Evolutionary conservation across 2,113 vertebrate species (phyloP).

Genomic region (Microtus oregoni): DNA sequence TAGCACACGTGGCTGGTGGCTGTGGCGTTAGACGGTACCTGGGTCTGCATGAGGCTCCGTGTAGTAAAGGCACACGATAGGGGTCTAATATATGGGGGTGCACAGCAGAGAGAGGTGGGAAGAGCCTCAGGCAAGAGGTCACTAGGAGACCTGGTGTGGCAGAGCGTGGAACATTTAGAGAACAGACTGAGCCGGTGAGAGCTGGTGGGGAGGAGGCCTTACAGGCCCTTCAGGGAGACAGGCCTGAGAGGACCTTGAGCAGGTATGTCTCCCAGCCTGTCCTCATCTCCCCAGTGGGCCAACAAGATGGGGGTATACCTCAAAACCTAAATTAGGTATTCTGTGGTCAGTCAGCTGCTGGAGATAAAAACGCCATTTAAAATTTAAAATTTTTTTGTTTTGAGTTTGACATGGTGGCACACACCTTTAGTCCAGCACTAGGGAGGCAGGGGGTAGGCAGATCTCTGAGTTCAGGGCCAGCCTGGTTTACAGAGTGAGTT

Average conservation of each 20-base stretch:
- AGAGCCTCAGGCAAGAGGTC: slow-evolving; percentile 8
- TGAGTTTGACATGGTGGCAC: not conserved
- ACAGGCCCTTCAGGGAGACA: not conserved
- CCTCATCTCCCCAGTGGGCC: too few species aligned
- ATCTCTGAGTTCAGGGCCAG: not conserved
- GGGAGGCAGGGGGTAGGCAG: not conserved
- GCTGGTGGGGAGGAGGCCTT: not conserved
- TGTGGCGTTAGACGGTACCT: fast-evolving
- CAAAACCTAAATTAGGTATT: not conserved
- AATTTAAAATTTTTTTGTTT: not conserved
- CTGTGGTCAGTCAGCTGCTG: not conserved
- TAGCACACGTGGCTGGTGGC: not conserved
- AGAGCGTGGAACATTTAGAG: not conserved
- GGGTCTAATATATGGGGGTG: not conserved
- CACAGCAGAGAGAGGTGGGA: not conserved
- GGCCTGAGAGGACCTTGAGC: not conserved
- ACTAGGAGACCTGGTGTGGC: not conserved
- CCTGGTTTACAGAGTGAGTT: not conserved
- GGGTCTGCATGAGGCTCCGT: not conserved
- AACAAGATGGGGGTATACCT: not conserved
- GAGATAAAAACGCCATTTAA: not conserved
- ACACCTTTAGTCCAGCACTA: not conserved
- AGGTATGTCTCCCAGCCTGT: not conserved
- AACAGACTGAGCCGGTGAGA: not conserved
- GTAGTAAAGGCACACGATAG: not conserved